These are phyloP conservation scores for Psilopogon haemacephalus DNA, from an alignment of 2,113 vertebrate genomes.

Conservation along the genomic window DNA sequence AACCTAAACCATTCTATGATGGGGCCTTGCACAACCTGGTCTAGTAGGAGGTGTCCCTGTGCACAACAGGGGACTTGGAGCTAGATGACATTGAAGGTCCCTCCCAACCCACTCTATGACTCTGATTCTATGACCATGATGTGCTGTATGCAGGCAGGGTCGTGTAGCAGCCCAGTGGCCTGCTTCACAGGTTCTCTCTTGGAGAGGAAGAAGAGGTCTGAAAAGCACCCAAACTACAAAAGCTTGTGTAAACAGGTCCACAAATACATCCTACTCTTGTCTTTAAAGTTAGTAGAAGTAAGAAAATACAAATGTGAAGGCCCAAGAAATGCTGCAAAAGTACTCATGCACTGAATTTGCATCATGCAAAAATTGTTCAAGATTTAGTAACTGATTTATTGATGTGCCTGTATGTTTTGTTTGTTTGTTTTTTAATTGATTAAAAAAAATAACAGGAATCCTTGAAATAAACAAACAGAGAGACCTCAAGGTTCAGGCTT, in stretches of 20 bases:
- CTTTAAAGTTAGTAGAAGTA: background rate
- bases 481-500: slow-evolving; percentile 83
- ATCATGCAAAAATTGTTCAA: background rate
- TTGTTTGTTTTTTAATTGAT: slow-evolving; percentile 36
- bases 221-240: background rate
- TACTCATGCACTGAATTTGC: background rate
- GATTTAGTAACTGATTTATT: background rate
- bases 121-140: background rate
- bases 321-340: background rate
- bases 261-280: background rate
- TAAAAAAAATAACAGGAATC: slow-evolving; percentile 77
- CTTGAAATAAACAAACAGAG: slow-evolving; percentile 79
- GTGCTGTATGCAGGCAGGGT: background rate
- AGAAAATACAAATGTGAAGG: background rate
- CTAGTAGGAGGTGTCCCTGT: too few relatives aligned
- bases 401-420: background rate
- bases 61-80: too few relatives aligned
- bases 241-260: background rate
- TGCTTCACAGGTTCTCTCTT: background rate
- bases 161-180: background rate
- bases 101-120: too few relatives aligned
- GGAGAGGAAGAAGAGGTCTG: background rate
- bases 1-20: too few relatives aligned
- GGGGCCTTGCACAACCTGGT: too few relatives aligned
- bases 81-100: too few relatives aligned